phyloP scores from a whole-genome alignment of 2,888 invertebrate genomes.

The Lysandra coridon region DNA sequence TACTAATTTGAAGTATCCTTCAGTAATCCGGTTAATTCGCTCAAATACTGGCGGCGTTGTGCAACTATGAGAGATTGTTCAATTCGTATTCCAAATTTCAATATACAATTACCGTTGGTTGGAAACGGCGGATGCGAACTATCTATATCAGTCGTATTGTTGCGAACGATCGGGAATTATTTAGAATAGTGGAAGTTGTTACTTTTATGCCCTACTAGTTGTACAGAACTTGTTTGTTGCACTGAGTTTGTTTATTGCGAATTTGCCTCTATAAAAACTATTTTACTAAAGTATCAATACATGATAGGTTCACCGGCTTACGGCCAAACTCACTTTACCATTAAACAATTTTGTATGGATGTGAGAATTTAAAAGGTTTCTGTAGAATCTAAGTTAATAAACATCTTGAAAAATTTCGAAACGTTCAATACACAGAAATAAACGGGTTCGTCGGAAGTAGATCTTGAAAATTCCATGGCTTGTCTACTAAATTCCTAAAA shows the following conservation, averaged over 20 bases:
- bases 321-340: too few species aligned
- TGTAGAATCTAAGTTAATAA: too few species aligned
- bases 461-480: neutral
- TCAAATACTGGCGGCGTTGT: slow-evolving; percentile 12
- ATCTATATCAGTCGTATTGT: neutral
- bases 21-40: slow-evolving; percentile 13
- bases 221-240: too few species aligned
- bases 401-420: neutral
- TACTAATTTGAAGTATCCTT: slow-evolving; percentile 21
- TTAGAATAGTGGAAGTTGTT: neutral
- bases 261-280: too few species aligned
- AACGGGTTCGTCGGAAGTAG: neutral
- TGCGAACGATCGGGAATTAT: neutral
- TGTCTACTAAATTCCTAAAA: slow-evolving; percentile 14
- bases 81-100: slow-evolving; percentile 1
- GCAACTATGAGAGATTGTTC: slow-evolving; percentile 18
- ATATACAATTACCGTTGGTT: neutral
- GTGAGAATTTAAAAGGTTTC: too few species aligned
- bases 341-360: too few species aligned
- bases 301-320: too few species aligned
- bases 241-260: too few species aligned
- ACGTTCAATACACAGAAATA: neutral
- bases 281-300: too few species aligned
- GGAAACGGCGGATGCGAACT: neutral
- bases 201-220: neutral